phyloP scores from a whole-genome alignment of 2,888 invertebrate species.

The Plagodis pulveraria region DNA sequence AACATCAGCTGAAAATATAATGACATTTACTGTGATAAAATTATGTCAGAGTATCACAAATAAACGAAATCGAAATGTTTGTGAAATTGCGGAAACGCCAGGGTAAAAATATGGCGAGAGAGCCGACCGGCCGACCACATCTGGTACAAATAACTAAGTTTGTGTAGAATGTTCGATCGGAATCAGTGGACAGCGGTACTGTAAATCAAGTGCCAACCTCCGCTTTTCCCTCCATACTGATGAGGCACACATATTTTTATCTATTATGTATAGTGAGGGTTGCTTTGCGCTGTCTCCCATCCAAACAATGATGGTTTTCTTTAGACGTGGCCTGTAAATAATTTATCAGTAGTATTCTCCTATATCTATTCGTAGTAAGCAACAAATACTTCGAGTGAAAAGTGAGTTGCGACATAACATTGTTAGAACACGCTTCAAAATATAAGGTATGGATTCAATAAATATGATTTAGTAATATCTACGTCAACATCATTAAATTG shows the following conservation, averaged over 20 bases:
- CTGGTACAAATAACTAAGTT: constrained; percentile 35
- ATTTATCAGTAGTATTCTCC: constrained; percentile 14
- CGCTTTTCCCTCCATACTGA: constrained; percentile 39
- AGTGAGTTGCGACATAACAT: too few relatives aligned
- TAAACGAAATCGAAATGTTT: constrained; percentile 17
- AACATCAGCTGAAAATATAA: constrained; percentile 10
- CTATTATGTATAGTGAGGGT: constrained; percentile 30
- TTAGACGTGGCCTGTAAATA: constrained; percentile 22
- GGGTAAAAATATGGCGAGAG: constrained; percentile 30
- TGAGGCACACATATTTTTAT: constrained; percentile 37
- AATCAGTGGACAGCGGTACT: constrained; percentile 37
- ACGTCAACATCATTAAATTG: too few relatives aligned
- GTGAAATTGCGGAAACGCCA: constrained; percentile 30
- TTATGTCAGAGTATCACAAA: constrained; percentile 15
- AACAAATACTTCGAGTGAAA: too few relatives aligned
- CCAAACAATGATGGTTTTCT: constrained; percentile 24
- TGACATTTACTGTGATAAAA: constrained; percentile 16
- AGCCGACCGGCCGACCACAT: constrained; percentile 27
- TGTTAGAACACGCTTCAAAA: too few relatives aligned
- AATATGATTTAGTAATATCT: too few relatives aligned
- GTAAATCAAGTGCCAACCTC: constrained; percentile 40
- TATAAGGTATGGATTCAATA: too few relatives aligned
- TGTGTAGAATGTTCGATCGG: constrained; percentile 32
- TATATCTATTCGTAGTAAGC: too few relatives aligned
- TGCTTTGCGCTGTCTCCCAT: constrained; percentile 27